phyloP scores from a whole-genome alignment of 2,888 invertebrate species.

The Amphimallon solstitiale region DNA sequence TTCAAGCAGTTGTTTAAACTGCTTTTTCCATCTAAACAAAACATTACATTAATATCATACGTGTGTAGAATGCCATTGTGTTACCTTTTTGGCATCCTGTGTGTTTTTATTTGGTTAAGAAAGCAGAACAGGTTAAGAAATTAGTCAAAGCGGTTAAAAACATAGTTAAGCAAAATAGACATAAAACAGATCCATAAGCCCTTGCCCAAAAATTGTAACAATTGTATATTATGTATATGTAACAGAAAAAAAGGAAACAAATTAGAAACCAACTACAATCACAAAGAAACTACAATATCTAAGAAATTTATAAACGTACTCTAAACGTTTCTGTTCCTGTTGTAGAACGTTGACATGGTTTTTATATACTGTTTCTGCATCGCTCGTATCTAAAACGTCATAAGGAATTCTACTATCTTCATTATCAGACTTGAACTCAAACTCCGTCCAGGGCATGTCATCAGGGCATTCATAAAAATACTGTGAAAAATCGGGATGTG shows the following conservation, averaged over 20 bases:
- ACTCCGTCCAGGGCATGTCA: conserved; percentile 81
- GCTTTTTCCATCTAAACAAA: conserved; percentile 83
- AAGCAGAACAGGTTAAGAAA: conserved; percentile 37
- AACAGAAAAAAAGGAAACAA: neutral
- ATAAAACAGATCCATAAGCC: conserved; percentile 38
- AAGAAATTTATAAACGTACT: conserved; percentile 71
- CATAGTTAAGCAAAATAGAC: conserved; percentile 35
- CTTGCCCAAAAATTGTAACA: neutral
- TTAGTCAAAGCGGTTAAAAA: conserved; percentile 34
- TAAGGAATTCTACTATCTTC: conserved; percentile 87
- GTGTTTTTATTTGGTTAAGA: conserved; percentile 28
- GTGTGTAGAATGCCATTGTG: conserved; percentile 6
- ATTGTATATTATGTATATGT: too few species aligned
- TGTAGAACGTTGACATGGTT: conserved; percentile 91
- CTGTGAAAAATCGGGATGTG: conserved; percentile 92
- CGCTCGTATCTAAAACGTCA: conserved; percentile 89
- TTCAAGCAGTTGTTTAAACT: conserved; percentile 91
- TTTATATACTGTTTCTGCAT: conserved; percentile 92
- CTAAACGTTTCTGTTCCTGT: conserved; percentile 90
- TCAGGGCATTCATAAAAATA: conserved; percentile 90
- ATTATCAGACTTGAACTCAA: conserved; percentile 71
- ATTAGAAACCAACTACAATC: conserved; percentile 15
- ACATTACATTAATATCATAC: conserved; percentile 28
- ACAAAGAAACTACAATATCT: conserved; percentile 1
- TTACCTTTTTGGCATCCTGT: conserved; percentile 53